Conservation (phyloP, 2,113 vertebrate species). For the Rhea americana region DNA sequence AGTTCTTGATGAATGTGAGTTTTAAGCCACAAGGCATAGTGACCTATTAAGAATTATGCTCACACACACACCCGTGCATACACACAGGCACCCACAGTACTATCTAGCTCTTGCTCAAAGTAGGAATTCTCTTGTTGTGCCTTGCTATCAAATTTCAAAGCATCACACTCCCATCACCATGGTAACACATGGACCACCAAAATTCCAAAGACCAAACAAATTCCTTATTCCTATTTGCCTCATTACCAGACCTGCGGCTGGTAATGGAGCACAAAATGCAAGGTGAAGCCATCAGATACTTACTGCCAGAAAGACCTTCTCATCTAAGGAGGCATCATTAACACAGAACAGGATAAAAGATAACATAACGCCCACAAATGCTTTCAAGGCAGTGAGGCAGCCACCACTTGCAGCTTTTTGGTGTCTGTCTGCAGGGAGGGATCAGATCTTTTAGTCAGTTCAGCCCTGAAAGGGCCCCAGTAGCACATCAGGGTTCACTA, state of each 20-base stretch:
- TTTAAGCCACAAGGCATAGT: not conserved
- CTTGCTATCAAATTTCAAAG: not conserved
- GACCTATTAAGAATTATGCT: not conserved
- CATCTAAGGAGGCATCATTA: not conserved
- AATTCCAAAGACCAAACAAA: not conserved
- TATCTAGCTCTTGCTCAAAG: not conserved
- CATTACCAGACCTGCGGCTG: not conserved
- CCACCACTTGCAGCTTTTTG: not conserved
- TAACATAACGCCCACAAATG: not conserved
- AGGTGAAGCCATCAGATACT: not conserved
- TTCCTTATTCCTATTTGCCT: not conserved
- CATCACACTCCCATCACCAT: not conserved
- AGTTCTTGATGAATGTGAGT: not conserved
- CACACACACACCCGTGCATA: not conserved
- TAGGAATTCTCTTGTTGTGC: not conserved
- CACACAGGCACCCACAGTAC: not conserved
- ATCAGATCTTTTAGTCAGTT: not conserved
- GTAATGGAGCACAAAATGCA: not conserved
- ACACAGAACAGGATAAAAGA: not conserved
- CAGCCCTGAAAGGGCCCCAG: not conserved
- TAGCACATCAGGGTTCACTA: not conserved
- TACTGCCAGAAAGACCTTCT: not conserved
- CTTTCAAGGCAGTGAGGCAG: not conserved
- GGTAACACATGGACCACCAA: not conserved
- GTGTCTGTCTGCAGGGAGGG: not conserved